Evolutionary conservation across 2,113 vertebrate species (phyloP), one percentile per base, ranked within the genome.

Genomic region (Galeopterus variegatus): DNA sequence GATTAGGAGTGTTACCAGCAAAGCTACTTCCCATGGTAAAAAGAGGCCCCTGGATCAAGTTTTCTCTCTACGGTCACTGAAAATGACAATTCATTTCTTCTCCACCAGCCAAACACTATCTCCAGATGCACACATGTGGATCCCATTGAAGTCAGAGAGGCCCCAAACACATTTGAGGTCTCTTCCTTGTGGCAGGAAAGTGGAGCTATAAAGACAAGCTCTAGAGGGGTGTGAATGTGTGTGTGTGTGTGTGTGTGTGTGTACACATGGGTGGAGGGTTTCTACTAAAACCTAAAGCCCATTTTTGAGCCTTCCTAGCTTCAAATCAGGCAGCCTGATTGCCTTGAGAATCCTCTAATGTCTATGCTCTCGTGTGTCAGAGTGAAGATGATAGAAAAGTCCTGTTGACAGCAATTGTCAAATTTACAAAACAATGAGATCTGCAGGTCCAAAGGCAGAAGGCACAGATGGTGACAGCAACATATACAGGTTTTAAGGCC

Each of bases 11-110:
- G 77, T 97, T 13, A 9, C 73, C 97, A 97, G 93, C 1, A 96
- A 95, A 97, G 36, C 92, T 97, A 92, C 75, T 98, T 98, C 94
- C 93, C 93, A 82, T 97, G 58, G 90, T 52, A 96, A 96, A 97
- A 95, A 88, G 96, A 95, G 88, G 36, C 24, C 60, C 67, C 86
- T 70, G 77, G 80, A 88, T 95, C 95, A 96, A 90, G 65, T 72
- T 92, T 97, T 96, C 88, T 95, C 90, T 96, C 93, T 90, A 86
- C 2, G 81, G 97, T 96, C 97, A 96, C 62, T 91, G 96, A 96
- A 76, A 97, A 97, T 72, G 77, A 97, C 95, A 93, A 82, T 93
- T 83, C 88, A 65, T 88, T 96, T 95, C 88, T 97, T 94, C 93
- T 62, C 54, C 72, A 81, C 24, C 19, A 92, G 85, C 60, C 84